Base-by-base conservation (phyloP, 2,888 invertebrate species). In the Hyppa rectilinea region DNA sequence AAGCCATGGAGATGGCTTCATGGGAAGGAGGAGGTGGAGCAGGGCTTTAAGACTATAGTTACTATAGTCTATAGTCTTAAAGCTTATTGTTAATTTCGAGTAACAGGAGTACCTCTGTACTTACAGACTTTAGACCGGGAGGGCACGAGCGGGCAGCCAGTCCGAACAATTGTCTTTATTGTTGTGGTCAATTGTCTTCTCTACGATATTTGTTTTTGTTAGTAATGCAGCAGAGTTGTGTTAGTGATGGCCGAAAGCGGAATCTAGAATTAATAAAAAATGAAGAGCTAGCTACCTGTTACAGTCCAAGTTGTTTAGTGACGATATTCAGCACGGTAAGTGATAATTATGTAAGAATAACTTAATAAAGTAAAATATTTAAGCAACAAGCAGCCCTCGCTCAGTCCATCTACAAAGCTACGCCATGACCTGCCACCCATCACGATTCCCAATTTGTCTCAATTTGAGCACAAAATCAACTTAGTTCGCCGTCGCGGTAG, bases 381-480 rank as follows among this genome's bases (percentile, higher is more conserved):
- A 7, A 4, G 4, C 0, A 29, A 29, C n/a, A n/a, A n/a, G n/a
- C n/a, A n/a, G n/a, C n/a, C n/a, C n/a, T n/a, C n/a, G n/a, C n/a
- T n/a, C 23, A 23, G 45, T 4, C 17, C 17, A 12, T 10, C 29
- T 2, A 5, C 20, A 2, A 29, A 20, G 1, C 36, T 50, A 4
- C 4, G 12, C 6, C 10, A 34, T 3, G 7, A 9, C 9, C 58
- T 45, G 23, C 75, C 80, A 47, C 81, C 78, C 77, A 71, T 40
- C 71, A 69, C 47, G 65, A 71, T 71, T 63, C 47, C 31, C 66
- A 77, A 78, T 81, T 78, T 43, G 77, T 71, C 52, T 14, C 71
- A 52, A 78, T 66, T 63, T 56, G 23, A 68, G 52, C 76, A 74
- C 74, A 79, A 79, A 73, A 76, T 79, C 53, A 4, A 34, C n/a